Evolutionary conservation across 1,140 invertebrate species (phyloP).

Genomic region (Pogonomyrmex barbatus): DNA sequence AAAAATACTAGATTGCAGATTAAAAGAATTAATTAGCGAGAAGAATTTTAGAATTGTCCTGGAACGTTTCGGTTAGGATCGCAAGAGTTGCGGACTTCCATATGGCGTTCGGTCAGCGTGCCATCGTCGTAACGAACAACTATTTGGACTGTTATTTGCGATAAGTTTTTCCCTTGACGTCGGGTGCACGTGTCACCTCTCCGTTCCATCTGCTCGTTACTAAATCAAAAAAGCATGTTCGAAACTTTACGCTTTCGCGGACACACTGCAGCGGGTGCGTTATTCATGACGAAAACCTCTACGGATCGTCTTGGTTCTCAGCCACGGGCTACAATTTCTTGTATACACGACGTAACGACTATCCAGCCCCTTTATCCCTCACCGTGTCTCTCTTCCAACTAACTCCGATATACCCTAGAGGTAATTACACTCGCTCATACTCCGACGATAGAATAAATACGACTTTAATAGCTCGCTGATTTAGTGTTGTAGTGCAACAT

Average conservation of each 20-base stretch:
- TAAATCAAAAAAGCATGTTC: conserved; percentile 59
- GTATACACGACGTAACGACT: conserved; percentile 64
- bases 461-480: conserved; percentile 26
- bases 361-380: conserved; percentile 14
- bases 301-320: conserved; percentile 66
- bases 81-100: conserved; percentile 43
- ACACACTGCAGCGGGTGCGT: conserved; percentile 65
- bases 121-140: conserved; percentile 58
- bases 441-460: conserved; percentile 14
- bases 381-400: background rate
- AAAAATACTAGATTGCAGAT: background rate
- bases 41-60: conserved; percentile 15
- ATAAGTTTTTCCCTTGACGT: conserved; percentile 43
- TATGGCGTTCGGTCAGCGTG: conserved; percentile 46
- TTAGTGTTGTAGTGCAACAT: background rate
- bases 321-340: conserved; percentile 73
- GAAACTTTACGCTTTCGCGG: conserved; percentile 59
- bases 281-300: conserved; percentile 75
- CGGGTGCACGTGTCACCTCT: conserved; percentile 51
- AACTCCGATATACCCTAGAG: conserved; percentile 24
- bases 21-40: background rate
- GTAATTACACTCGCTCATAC: conserved; percentile 35
- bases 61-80: conserved; percentile 2
- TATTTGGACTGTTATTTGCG: conserved; percentile 60
- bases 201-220: conserved; percentile 57